phyloP scores from a whole-genome alignment of 2,888 invertebrate genomes.

The Merodon equestris region DNA sequence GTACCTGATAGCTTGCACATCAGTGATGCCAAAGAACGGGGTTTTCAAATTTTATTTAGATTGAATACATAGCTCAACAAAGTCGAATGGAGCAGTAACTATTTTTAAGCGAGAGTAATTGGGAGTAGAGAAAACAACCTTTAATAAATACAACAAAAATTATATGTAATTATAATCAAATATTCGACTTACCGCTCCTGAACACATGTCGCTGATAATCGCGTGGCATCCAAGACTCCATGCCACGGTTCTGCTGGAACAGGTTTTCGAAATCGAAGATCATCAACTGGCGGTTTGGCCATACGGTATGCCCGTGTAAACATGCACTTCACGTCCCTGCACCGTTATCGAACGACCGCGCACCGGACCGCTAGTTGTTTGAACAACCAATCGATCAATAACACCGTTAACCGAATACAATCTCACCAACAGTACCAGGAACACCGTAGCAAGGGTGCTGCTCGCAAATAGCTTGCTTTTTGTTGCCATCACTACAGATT shows the following conservation, averaged over 20 bases:
- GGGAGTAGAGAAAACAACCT: no score
- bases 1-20: no score
- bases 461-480: constrained; percentile 42
- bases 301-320: constrained; percentile 93
- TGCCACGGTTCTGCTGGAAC: constrained; percentile 93
- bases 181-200: constrained; percentile 84
- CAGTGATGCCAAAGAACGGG: no score
- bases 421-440: constrained; percentile 73
- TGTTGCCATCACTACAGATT: constrained; percentile 50
- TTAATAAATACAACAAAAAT: no score
- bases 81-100: no score
- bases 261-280: constrained; percentile 90
- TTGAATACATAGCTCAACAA: no score
- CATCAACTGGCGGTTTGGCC: constrained; percentile 93
- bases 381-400: constrained; percentile 88
- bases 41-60: no score
- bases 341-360: constrained; percentile 90
- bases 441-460: constrained; percentile 63
- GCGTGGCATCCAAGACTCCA: constrained; percentile 89
- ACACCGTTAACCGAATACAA: constrained; percentile 75
- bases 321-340: constrained; percentile 91
- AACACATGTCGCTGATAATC: constrained; percentile 91
- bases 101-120: no score
- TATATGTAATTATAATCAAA: background rate
- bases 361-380: constrained; percentile 89